These are phyloP conservation scores for Drosophila nebulosa DNA, from an alignment of 1,140 invertebrate species.

Conservation along the genomic window DNA sequence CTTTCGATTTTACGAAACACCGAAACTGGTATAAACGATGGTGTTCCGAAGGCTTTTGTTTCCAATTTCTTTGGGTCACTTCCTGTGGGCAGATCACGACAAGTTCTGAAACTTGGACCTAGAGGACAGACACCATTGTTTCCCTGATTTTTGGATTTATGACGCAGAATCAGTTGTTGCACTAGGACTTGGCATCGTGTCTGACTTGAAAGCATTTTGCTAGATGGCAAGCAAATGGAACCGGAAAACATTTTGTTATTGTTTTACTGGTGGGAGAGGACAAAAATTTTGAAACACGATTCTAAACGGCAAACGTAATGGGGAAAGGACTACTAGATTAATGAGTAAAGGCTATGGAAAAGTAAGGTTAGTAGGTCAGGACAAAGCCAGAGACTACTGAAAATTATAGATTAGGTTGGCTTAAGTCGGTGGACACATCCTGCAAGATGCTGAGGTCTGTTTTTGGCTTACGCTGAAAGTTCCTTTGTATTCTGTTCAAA, in stretches of 20 bases:
- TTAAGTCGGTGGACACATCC: too few relatives aligned
- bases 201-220: background rate
- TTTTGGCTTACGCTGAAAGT: too few relatives aligned
- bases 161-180: background rate
- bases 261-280: too few relatives aligned
- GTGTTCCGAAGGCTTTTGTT: slow-evolving; percentile 5
- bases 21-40: slow-evolving; percentile 10
- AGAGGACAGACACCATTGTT: background rate
- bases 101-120: background rate
- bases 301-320: too few relatives aligned
- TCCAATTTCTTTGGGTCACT: background rate
- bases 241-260: too few relatives aligned
- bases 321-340: too few relatives aligned
- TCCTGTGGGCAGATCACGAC: slow-evolving; percentile 1
- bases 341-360: background rate
- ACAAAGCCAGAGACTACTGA: too few relatives aligned
- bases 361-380: background rate
- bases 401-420: too few relatives aligned
- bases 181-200: background rate
- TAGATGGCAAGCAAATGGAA: background rate
- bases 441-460: too few relatives aligned
- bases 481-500: too few relatives aligned
- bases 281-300: too few relatives aligned
- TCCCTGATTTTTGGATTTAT: background rate
- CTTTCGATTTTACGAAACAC: background rate